Base-by-base conservation (phyloP, 2,113 vertebrate genomes). In the Acanthochromis polyacanthus region DNA sequence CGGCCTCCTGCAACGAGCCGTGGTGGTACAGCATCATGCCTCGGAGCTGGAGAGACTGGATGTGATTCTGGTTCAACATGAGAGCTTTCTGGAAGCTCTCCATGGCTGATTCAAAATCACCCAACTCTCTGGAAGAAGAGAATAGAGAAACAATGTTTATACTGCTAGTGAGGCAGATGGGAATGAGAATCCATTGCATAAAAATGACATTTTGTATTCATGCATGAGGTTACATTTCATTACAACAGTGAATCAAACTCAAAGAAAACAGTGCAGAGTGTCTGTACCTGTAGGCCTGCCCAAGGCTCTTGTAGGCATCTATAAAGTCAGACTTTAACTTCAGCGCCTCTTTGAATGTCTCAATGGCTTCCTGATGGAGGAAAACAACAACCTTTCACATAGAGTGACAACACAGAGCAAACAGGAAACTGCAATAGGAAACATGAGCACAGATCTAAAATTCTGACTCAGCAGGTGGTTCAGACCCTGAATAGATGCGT, bases 1-100 rank as follows among this genome's bases (percentile, higher is more conserved):
- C 93, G 23, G 98, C 98, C 81, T 98, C 97, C 78, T 96, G 96
- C 75, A 99, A 92, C 40, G 95, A 98, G 80, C 98, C 98, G 2
- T 99, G 97, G 87, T 99, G 98, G 83, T 99, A 99, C 12, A 99
- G 95, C 97, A 98, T 98, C 96, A 97, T 97, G 30, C 98, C 98
- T 20, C 97, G 93, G 8, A 99, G 95, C 92, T 99, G 98, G 7
- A 99, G 94, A 0, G 98, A 99, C 94, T 98, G 98, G 52, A 99
- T 97, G 4, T 99, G 98, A 86, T 99, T 99, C 85, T 99, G 98
- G 92, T 99, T 96, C 78, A 99, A 85, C 90, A 99, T 90, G 25
- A 99, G 94, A 20, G 98, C 98, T 89, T 97, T 99, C 92, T 98
- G 98, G 78, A 99, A 99, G 88, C 94, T 99, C 86, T 99, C 98